These are phyloP conservation scores for Malthinus seriepunctatus DNA, from an alignment of 2,888 invertebrate species.

Conservation along the genomic window DNA sequence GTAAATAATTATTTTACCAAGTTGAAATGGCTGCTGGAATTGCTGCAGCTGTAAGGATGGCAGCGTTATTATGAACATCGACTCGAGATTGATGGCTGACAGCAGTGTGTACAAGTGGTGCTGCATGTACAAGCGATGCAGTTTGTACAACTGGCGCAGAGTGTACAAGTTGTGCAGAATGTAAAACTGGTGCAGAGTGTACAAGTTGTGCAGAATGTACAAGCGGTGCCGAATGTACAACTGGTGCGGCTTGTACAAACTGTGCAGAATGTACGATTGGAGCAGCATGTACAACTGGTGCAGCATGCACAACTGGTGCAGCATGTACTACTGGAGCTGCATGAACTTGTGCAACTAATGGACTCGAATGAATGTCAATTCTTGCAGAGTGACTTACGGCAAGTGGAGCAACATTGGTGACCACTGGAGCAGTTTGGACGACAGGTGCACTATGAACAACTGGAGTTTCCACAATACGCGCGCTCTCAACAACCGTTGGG, in stretches of 20 bases:
- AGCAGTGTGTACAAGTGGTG: constrained; percentile 30
- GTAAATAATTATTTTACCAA: not conserved
- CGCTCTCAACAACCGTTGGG: constrained; percentile 18
- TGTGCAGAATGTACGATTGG: constrained; percentile 11
- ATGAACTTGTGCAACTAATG: constrained; percentile 39
- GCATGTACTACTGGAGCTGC: constrained; percentile 38
- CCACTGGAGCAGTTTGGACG: constrained; percentile 2
- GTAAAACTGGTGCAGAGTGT: constrained; percentile 7
- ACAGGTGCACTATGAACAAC: not conserved
- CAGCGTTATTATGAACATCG: constrained; percentile 19
- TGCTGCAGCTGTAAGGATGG: not conserved
- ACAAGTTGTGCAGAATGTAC: constrained; percentile 4
- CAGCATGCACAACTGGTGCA: constrained; percentile 29
- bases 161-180: constrained; percentile 11
- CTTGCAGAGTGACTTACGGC: constrained; percentile 32
- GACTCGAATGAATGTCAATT: constrained; percentile 30
- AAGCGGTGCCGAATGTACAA: constrained; percentile 8
- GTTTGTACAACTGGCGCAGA: constrained; percentile 32
- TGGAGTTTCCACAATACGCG: constrained; percentile 21
- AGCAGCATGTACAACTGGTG: constrained; percentile 17
- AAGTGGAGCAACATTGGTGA: constrained; percentile 27
- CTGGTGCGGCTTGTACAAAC: constrained; percentile 4
- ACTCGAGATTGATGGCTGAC: constrained; percentile 23
- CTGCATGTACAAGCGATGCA: not conserved
- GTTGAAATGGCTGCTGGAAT: constrained; percentile 8